A percentile compares a stretch with the other conserved stretches of the same genome.
Evolutionary conservation across 2,797 vertebrate genomes (phyloP).

Genomic region (Betta splendens): DNA sequence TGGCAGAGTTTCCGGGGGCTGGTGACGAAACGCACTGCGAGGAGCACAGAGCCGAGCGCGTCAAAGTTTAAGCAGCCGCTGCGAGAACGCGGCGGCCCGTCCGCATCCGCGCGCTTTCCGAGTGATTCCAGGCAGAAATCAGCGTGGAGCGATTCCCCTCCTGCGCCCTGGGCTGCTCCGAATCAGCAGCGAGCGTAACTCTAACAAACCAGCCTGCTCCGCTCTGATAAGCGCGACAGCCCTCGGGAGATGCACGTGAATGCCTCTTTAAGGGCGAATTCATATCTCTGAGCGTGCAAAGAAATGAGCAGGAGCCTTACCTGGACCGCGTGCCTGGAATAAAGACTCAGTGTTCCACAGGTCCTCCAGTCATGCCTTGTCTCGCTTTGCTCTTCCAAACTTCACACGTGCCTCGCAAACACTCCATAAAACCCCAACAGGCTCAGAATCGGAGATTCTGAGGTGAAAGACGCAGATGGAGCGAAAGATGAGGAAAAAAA

Average conservation of each 20-base stretch:
- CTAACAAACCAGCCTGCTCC: constrained; percentile 2
- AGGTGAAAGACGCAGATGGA: constrained; percentile 36
- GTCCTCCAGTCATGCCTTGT: constrained; percentile 57
- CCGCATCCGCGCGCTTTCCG: neutral
- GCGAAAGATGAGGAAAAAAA: constrained; percentile 11
- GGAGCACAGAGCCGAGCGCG: neutral
- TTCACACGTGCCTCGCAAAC: constrained; percentile 52
- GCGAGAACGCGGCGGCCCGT: constrained; percentile 2
- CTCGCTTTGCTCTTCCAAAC: constrained; percentile 58
- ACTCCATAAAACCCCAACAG: constrained; percentile 52
- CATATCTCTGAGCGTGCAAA: neutral
- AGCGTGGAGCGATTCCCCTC: neutral
- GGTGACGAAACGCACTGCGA: constrained; percentile 7
- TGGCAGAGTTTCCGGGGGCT: neutral
- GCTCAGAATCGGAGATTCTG: constrained; percentile 23
- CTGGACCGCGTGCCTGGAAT: constrained; percentile 56
- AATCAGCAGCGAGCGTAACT: neutral
- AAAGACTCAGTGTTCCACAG: constrained; percentile 53
- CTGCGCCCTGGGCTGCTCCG: neutral
- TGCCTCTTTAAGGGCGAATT: neutral
- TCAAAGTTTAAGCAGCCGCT: constrained; percentile 19
- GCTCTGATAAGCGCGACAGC: neutral
- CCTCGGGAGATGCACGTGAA: neutral
- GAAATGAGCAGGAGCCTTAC: constrained; percentile 56
- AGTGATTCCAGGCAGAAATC: neutral